Conservation (phyloP, 1,140 invertebrate genomes). For the Cheumatopsyche charites region DNA sequence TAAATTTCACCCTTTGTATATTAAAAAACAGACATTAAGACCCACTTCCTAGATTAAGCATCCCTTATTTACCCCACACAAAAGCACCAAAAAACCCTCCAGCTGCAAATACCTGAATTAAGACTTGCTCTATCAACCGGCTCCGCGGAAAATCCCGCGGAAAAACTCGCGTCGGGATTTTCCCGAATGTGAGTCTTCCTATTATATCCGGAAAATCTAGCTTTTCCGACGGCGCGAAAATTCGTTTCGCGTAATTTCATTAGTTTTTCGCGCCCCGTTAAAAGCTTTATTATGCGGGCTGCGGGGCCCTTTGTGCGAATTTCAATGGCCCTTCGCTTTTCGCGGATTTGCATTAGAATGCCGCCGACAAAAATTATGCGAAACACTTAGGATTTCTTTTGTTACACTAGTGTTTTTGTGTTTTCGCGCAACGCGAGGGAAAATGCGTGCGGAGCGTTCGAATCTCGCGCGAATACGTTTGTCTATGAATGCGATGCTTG, state of each 20-base stretch:
- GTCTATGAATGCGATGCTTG: too few species aligned
- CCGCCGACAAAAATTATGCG: conserved; percentile 7
- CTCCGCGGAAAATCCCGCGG: too few species aligned
- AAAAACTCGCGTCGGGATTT: background rate
- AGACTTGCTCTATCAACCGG: too few species aligned
- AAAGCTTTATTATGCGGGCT: conserved; percentile 33
- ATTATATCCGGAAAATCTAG: background rate
- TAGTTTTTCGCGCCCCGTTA: conserved; percentile 12
- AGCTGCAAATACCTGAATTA: too few species aligned
- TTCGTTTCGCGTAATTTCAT: conserved; percentile 11
- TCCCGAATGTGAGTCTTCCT: background rate
- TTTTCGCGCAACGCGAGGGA: background rate
- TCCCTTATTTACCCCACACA: too few species aligned
- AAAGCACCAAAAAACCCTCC: too few species aligned
- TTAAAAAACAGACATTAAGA: too few species aligned
- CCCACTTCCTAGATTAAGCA: too few species aligned
- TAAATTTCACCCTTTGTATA: too few species aligned
- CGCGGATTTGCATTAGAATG: conserved; percentile 1
- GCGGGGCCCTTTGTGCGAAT: background rate
- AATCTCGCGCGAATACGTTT: too few species aligned
- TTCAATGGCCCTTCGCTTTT: background rate
- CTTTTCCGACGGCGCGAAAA: background rate
- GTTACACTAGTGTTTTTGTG: background rate
- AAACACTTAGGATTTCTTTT: background rate
- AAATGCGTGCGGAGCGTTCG: too few species aligned